Base-by-base conservation (phyloP, 2,113 vertebrate species). In the Phylloscopus whistleri region DNA sequence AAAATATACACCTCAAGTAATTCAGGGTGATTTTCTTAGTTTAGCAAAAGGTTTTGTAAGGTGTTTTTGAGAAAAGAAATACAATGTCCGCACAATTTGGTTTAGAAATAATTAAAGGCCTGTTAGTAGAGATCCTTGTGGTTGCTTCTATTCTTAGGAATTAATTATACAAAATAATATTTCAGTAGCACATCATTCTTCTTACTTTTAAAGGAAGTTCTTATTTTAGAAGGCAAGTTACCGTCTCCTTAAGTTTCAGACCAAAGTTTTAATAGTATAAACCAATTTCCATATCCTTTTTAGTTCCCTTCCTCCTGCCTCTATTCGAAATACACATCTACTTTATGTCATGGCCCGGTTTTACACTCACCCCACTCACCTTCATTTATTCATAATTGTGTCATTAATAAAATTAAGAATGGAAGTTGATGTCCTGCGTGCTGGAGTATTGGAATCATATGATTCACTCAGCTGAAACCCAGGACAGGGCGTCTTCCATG, bases 171-270 rank as follows among this genome's bases (percentile, higher is more conserved):
- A 59, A 80, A 93, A 74, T 33, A 88, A 52, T 49, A 75, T 83
- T 93, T 59, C 90, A 70, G 81, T 69, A 90, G 39, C 78, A 78
- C 52, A 70, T 49, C 27, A 39, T 77, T 23, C 7, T 55, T 91
- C 89, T 93, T 84, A 77, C 85, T 94, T 93, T 81, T 84, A 86
- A 96, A 89, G 68, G 68, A 78, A 93, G 39, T 80, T 91, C 51
- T 82, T 90, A 44, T 75, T 97, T 90, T 93, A 78, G 92, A 87
- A 87, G 20, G 52, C 19, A 21, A 60, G 69, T 80, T 21, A 20
- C 44, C 53, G 3, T 43, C 49, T 53, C 21, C 31, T 87, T 86
- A n/a, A 2, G 2, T 67, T 67, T 90, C 70, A 73, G 51, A 53
- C 18, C 23, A 20, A 83, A 66, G 62, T 46, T 70, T 83, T 67